phyloP scores from a whole-genome alignment of 1,140 invertebrate species.

The Mamestra configurata region DNA sequence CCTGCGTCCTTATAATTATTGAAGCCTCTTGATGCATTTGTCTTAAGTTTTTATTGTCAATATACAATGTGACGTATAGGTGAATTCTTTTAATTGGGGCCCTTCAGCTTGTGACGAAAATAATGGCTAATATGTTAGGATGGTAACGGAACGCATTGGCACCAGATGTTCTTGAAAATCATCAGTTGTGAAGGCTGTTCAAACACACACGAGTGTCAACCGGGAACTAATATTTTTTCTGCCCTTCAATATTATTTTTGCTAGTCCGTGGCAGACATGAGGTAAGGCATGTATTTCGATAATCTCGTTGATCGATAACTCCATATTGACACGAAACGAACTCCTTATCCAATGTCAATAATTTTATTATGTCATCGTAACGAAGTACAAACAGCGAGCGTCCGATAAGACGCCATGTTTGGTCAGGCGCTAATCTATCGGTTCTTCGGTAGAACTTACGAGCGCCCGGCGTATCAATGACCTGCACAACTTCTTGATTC shows the following conservation, averaged over 20 bases:
- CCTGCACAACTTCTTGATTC: conserved; percentile 26
- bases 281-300: background rate
- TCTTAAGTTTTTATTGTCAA: too few species aligned
- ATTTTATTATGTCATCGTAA: conserved; percentile 14
- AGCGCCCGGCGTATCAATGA: background rate
- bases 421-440: conserved; percentile 2
- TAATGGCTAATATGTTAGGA: too few species aligned
- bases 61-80: too few species aligned
- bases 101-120: too few species aligned
- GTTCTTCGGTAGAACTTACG: background rate
- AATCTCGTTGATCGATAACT: conserved; percentile 20
- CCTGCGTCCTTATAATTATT: too few species aligned
- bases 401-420: conserved; percentile 17
- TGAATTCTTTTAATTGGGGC: too few species aligned
- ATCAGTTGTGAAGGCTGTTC: background rate
- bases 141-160: background rate
- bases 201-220: background rate
- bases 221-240: background rate
- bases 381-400: background rate
- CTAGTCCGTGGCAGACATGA: background rate
- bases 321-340: conserved; percentile 8
- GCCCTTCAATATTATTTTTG: background rate
- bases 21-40: too few species aligned
- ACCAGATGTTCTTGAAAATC: background rate
- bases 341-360: background rate